Evolutionary conservation across 2,797 vertebrate genomes (phyloP).

Genomic region (Enteromius anoplus): DNA sequence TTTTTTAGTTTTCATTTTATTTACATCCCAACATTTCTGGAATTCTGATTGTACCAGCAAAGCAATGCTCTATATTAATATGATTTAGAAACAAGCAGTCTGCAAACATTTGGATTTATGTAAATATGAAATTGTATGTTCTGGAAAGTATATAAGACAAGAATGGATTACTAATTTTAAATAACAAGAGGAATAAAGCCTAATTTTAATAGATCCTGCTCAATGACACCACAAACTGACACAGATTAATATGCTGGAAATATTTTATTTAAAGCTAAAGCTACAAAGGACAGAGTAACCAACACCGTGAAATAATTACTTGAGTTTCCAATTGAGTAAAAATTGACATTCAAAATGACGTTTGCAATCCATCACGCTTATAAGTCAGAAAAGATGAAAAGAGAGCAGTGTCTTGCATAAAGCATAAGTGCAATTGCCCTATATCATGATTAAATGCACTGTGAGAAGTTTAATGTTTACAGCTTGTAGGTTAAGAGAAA

Average conservation of each 20-base stretch:
- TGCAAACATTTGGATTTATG: neutral
- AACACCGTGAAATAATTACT: slow-evolving; percentile 10
- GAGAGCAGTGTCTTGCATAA: neutral
- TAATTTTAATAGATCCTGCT: neutral
- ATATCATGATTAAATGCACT: neutral
- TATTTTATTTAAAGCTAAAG: slow-evolving; percentile 13
- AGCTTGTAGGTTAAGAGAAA: slow-evolving; percentile 2
- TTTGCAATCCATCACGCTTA: neutral
- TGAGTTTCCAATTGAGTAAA: neutral
- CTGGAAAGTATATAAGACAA: neutral
- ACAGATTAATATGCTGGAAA: slow-evolving; percentile 12
- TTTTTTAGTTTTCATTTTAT: no score
- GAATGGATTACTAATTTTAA: neutral
- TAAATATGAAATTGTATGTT: neutral
- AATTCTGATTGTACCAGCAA: neutral
- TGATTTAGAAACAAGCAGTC: neutral
- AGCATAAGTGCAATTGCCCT: neutral
- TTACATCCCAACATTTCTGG: no score
- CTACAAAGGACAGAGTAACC: slow-evolving; percentile 19
- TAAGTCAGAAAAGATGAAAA: neutral
- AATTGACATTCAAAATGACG: neutral
- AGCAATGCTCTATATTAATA: neutral
- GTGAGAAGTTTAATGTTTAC: neutral
- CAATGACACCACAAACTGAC: neutral
- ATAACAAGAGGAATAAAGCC: slow-evolving; percentile 6